Evolutionary conservation across 2,113 vertebrate genomes (phyloP), one percentile per base, ranked within the genome.

Genomic region (Pungitius pungitius): DNA sequence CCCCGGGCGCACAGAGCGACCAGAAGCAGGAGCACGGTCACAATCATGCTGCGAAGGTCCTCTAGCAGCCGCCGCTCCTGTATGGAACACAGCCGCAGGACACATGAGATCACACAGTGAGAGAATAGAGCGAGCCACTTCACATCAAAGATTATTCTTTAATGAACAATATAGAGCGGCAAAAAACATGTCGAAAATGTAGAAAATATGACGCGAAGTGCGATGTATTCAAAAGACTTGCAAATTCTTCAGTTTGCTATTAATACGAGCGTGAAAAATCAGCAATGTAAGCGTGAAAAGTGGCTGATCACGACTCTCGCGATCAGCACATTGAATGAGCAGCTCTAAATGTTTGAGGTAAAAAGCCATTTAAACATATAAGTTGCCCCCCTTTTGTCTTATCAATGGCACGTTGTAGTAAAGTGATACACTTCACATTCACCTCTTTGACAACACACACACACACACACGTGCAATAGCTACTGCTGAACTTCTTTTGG

Each of bases 11-110:
- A 78, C 20, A 92, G 68, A 42, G 89, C 76, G 82, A 93, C 12
- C 4, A 97, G 66, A 13, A 96, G 77, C 75, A 79, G 80, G 77
- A 84, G 3, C 30, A 82, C 64, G 35, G 88, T 18, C 67, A 91
- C 15, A 1, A 89, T 73, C 90, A 96, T 94, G 91, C 91, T 96
- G 85, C 39, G 49, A n/a, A n/a, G n/a, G 42, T 87, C 66, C 72
- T 59, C 5, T 30, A 72, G 60, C 13, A 2, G 69, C 80, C 73
- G 72, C 63, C 37, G 77, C 70, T 56, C 80, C 89, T 93, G 73
- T 17, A 65, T 18, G n/a, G 5, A 72, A 83, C 35, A 85, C 45
- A 68, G 51, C 22, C 68, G 73, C 5, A 8, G 58, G 18, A 78
- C 9, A 66, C 0, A 3, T 65, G 1, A 55, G 35, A 56, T 35